Percentiles rank a stretch among this genome's conserved stretches.
phyloP scores from a whole-genome alignment of 2,113 vertebrate species.

The Callorhinus ursinus region DNA sequence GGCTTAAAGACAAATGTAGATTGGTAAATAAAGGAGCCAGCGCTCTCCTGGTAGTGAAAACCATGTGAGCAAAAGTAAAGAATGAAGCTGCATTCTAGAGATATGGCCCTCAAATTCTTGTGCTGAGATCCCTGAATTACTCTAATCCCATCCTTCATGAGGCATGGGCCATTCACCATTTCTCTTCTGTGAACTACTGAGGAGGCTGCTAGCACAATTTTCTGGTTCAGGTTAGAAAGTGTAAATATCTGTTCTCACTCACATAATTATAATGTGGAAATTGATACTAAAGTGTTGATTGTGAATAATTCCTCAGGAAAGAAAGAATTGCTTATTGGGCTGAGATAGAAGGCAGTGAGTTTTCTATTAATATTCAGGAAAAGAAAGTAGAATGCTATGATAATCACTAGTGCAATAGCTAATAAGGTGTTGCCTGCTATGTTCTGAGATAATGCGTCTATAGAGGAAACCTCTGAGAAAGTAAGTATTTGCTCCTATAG shows the following conservation, averaged over 20 bases:
- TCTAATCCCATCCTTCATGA: background rate
- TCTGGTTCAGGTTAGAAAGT: background rate
- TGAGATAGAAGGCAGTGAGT: background rate
- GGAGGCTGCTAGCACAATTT: background rate
- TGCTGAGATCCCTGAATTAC: background rate
- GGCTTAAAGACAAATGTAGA: background rate
- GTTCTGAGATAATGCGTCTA: background rate
- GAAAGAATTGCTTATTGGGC: background rate
- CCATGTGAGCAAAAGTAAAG: background rate
- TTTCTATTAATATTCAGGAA: background rate
- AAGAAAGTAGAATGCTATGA: background rate
- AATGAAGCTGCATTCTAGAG: background rate
- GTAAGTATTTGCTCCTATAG: background rate
- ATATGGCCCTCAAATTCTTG: background rate
- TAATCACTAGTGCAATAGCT: background rate
- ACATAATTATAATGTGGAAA: background rate
- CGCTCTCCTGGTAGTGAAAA: background rate
- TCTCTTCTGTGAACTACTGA: background rate
- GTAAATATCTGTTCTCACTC: background rate
- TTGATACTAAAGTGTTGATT: background rate
- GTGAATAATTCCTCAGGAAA: background rate
- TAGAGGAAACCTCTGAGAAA: background rate
- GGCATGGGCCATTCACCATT: background rate
- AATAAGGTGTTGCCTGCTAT: background rate
- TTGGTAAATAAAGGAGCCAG: background rate